phyloP scores from a whole-genome alignment of 1,140 invertebrate species.

The Diabrotica virgifera region DNA sequence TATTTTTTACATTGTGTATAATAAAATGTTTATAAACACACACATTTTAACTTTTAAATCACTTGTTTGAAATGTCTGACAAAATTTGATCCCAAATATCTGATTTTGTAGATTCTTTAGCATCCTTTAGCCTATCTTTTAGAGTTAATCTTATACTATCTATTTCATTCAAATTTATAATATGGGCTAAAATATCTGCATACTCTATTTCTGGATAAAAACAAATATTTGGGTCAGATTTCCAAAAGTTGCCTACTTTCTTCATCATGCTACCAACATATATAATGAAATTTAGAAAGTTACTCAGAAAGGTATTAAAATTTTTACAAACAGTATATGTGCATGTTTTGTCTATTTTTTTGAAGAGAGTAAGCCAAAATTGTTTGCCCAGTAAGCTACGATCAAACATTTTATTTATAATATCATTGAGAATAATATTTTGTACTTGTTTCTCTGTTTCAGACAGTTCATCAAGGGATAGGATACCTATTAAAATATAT shows the following conservation, averaged over 20 bases:
- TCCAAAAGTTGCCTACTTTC: constrained; percentile 45
- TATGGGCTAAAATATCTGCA: constrained; percentile 48
- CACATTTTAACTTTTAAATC: not conserved
- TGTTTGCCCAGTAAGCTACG: constrained; percentile 43
- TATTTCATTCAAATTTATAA: constrained; percentile 46
- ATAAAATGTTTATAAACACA: not conserved
- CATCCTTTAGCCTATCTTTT: constrained; percentile 25
- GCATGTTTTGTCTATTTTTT: constrained; percentile 48
- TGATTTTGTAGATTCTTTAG: constrained; percentile 29
- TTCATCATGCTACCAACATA: constrained; percentile 53
- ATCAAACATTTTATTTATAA: constrained; percentile 51
- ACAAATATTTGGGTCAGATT: constrained; percentile 36
- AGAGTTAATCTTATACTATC: constrained; percentile 23
- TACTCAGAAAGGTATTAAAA: constrained; percentile 50
- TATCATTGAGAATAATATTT: constrained; percentile 48
- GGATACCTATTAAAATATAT: constrained; percentile 34
- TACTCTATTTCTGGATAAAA: constrained; percentile 54
- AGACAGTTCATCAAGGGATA: constrained; percentile 29
- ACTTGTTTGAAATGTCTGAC: not conserved
- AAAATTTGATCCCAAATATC: constrained; percentile 31
- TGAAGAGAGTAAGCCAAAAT: constrained; percentile 52
- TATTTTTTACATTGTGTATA: not conserved
- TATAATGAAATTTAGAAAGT: constrained; percentile 55
- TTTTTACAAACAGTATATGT: constrained; percentile 49
- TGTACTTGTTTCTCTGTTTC: constrained; percentile 43